Evolutionary conservation across 2,113 vertebrate genomes (phyloP).

Genomic region (Merops nubicus): DNA sequence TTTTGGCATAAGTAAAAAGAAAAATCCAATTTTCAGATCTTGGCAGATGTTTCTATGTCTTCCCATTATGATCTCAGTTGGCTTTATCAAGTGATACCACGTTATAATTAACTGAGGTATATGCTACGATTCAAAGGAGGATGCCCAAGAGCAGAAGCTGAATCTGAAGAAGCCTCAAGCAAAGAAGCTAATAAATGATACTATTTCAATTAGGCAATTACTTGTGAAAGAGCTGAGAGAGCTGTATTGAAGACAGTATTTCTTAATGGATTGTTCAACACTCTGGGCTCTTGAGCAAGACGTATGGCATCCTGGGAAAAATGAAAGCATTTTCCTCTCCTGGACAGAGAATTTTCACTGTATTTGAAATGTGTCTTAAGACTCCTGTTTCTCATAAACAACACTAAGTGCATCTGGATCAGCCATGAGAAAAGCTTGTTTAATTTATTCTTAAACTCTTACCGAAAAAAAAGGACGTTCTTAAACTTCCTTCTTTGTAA

Average conservation of each 20-base stretch:
- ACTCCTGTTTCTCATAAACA: background rate
- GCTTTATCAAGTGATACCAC: slow-evolving; percentile 68
- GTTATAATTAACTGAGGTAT: slow-evolving; percentile 71
- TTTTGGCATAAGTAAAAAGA: slow-evolving; percentile 58
- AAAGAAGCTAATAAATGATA: slow-evolving; percentile 66
- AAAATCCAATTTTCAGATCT: slow-evolving; percentile 49
- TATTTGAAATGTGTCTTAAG: background rate
- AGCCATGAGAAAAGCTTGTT: background rate
- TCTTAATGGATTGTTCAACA: slow-evolving; percentile 34
- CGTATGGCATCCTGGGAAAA: background rate
- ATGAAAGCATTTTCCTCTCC: background rate
- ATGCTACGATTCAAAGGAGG: slow-evolving; percentile 53
- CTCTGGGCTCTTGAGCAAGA: slow-evolving; percentile 39
- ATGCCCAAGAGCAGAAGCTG: slow-evolving; percentile 56
- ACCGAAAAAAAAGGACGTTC: background rate
- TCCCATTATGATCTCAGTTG: slow-evolving; percentile 75
- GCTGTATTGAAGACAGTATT: slow-evolving; percentile 33
- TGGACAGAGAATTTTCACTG: background rate
- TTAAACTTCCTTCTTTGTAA: background rate
- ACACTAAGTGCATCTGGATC: background rate
- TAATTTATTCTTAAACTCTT: background rate
- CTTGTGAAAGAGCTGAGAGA: slow-evolving; percentile 55
- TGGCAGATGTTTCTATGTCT: slow-evolving; percentile 63
- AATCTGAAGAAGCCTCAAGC: slow-evolving; percentile 50
- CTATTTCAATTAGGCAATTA: slow-evolving; percentile 66